phyloP scores from a whole-genome alignment of 2,888 invertebrate genomes.

The Aleiodes leptofemur region DNA sequence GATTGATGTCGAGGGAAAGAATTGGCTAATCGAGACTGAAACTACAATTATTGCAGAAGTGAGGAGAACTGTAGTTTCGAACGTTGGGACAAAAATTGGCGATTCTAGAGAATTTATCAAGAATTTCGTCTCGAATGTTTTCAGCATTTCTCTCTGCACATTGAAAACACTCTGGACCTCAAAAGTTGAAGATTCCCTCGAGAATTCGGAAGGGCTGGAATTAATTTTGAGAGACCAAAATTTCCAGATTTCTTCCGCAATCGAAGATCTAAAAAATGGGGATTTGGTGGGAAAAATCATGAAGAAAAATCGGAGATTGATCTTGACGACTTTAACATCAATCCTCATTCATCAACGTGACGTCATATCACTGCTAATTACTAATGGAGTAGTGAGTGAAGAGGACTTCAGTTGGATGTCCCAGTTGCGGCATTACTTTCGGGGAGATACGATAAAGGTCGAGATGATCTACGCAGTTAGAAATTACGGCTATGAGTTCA shows the following conservation, averaged over 20 bases:
- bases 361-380: constrained; percentile 74
- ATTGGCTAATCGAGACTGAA: constrained; percentile 47
- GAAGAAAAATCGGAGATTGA: constrained; percentile 76
- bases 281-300: constrained; percentile 61
- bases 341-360: constrained; percentile 78
- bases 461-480: constrained; percentile 77
- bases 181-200: constrained; percentile 78
- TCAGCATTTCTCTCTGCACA: constrained; percentile 74
- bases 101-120: constrained; percentile 8
- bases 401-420: constrained; percentile 80
- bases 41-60: constrained; percentile 59
- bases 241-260: constrained; percentile 63
- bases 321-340: constrained; percentile 77
- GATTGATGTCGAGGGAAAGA: constrained; percentile 54
- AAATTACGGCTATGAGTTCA: constrained; percentile 80
- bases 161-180: constrained; percentile 83
- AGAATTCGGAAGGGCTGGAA: constrained; percentile 70
- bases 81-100: not conserved
- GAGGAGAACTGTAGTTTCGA: not conserved
- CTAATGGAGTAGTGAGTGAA: constrained; percentile 71
- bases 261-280: constrained; percentile 79
- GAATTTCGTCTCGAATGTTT: constrained; percentile 75
- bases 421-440: constrained; percentile 79
- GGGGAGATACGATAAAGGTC: constrained; percentile 73
- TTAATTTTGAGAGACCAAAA: constrained; percentile 72